Conservation (phyloP, 92 coral and sea anemone genomes). For the Zoanthus sansibaricus region DNA sequence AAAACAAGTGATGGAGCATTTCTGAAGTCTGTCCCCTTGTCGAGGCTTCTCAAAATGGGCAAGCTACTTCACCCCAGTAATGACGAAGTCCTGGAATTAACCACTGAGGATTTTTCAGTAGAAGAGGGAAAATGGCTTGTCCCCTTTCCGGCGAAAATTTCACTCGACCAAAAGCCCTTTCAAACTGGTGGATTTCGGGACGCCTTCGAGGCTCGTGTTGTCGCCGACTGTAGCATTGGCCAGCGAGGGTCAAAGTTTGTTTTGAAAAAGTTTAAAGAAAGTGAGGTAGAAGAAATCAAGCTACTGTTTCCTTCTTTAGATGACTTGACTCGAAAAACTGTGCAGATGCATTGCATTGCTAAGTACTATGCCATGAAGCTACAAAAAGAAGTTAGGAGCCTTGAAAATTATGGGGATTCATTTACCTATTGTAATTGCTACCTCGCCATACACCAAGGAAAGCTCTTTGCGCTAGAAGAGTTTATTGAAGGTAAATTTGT, state of each 20-base stretch:
- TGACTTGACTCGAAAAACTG: not conserved
- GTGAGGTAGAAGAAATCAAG: constrained; percentile 7
- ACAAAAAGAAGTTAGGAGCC: constrained; percentile 2
- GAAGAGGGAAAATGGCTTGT: constrained; percentile 8
- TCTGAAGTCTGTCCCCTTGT: constrained; percentile 1
- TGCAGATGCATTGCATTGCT: constrained; percentile 4
- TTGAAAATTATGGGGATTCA: constrained; percentile 4
- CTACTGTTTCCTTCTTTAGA: constrained; percentile 5
- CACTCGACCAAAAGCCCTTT: constrained; percentile 2
- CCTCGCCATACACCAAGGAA: not conserved
- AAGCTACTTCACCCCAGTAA: not conserved
- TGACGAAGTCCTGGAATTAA: constrained; percentile 1
- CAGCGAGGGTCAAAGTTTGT: constrained; percentile 4
- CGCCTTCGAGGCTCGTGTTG: constrained; percentile 1
- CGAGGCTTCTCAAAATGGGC: constrained; percentile 7
- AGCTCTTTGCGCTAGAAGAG: constrained; percentile 8
- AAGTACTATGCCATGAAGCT: constrained; percentile 1
- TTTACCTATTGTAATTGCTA: constrained; percentile 2
- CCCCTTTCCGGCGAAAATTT: not conserved
- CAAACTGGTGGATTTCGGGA: not conserved
- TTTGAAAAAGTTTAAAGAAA: constrained; percentile 4
- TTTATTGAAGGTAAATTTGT: constrained; percentile 8
- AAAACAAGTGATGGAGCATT: not conserved
- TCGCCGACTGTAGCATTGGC: constrained; percentile 4
- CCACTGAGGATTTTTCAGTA: not conserved